phyloP scores from a whole-genome alignment of 2,888 invertebrate genomes.

The Automeris io region DNA sequence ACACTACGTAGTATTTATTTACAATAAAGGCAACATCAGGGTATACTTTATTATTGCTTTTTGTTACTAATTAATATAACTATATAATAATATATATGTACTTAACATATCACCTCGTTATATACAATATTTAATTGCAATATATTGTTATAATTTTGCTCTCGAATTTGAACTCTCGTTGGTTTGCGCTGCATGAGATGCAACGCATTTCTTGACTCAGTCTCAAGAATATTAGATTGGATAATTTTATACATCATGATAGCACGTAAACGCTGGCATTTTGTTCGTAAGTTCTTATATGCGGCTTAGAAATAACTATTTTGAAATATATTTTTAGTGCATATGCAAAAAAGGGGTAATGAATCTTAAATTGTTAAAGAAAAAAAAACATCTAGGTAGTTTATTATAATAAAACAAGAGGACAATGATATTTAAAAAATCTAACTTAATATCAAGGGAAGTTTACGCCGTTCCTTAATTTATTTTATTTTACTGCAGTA shows the following conservation, averaged over 20 bases:
- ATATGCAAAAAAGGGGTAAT: no score
- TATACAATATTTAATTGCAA: conserved; percentile 56
- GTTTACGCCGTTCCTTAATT: no score
- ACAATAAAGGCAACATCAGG: conserved; percentile 74
- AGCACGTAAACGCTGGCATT: not conserved
- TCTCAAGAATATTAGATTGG: conserved; percentile 32
- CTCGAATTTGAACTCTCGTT: conserved; percentile 57
- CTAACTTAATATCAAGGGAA: no score
- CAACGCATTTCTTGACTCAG: conserved; percentile 48
- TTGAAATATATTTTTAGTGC: no score
- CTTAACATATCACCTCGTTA: conserved; percentile 69
- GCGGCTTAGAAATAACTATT: no score
- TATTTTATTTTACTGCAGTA: no score
- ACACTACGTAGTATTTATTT: conserved; percentile 58
- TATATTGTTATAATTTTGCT: conserved; percentile 29
- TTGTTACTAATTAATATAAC: conserved; percentile 43
- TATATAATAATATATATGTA: conserved; percentile 56
- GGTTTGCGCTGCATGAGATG: conserved; percentile 35
- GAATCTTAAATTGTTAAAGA: no score
- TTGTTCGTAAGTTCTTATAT: no score
- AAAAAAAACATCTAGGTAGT: no score
- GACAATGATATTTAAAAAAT: no score
- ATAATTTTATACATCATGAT: not conserved
- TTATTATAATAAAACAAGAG: no score
- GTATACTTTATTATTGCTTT: conserved; percentile 77